A percentile compares a stretch with the other conserved stretches of the same genome.
Evolutionary conservation across 2,888 invertebrate genomes (phyloP).

Genomic region (Drosophila anceps): DNA sequence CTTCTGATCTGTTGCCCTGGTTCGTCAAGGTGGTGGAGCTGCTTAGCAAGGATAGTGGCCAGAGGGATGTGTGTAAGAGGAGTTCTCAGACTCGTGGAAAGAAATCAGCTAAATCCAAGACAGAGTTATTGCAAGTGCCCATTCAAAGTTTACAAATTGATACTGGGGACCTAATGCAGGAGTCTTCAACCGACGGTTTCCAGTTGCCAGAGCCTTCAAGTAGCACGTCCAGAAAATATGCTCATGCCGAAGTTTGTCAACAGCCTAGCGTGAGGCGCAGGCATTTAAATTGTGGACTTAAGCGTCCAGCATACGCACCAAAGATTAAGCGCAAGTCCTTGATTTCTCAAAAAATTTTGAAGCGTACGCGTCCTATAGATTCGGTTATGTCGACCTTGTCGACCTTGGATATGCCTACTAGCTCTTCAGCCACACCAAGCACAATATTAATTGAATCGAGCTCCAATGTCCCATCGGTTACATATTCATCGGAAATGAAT

Average conservation of each 20-base stretch:
- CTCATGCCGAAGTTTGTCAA: not conserved
- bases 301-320: not conserved
- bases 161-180: not conserved
- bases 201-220: too few relatives aligned
- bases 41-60: not conserved
- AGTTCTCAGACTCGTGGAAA: not conserved
- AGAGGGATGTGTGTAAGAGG: not conserved
- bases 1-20: conserved; percentile 1
- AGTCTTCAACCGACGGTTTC: not conserved
- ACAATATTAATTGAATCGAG: not conserved
- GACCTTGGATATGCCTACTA: not conserved
- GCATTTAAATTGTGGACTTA: not conserved
- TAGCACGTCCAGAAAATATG: not conserved
- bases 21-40: conserved; percentile 3
- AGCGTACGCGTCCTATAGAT: not conserved
- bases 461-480: not conserved
- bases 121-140: not conserved
- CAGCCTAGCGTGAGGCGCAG: too few relatives aligned
- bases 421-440: not conserved
- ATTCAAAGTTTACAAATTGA: not conserved
- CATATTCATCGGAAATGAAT: not conserved
- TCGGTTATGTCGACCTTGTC: not conserved
- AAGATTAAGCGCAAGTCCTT: not conserved
- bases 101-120: not conserved
- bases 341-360: not conserved